Percentiles rank a stretch among this genome's conserved stretches.
These are phyloP conservation scores for Apodemia duryi DNA, from an alignment of 2,888 invertebrate species.

Conservation along the genomic window DNA sequence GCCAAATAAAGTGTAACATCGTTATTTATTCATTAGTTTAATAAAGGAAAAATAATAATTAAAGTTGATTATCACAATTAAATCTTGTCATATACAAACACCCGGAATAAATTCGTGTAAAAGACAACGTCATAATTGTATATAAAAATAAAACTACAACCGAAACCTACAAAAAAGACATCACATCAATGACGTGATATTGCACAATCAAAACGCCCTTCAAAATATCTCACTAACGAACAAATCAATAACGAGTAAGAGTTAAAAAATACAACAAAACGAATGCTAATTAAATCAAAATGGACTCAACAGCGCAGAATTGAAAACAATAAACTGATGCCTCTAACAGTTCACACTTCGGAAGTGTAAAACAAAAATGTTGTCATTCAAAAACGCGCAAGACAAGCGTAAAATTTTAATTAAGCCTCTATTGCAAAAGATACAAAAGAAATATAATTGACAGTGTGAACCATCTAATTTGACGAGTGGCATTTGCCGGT, in stretches of 20 bases:
- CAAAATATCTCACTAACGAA: conserved; percentile 25
- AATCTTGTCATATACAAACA: no score
- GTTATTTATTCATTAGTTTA: no score
- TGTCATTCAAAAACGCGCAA: conserved; percentile 36
- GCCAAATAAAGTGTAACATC: no score
- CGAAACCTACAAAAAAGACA: neutral
- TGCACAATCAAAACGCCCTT: conserved; percentile 21
- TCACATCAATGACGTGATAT: neutral
- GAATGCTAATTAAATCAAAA: conserved; percentile 56
- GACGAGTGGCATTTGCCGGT: conserved; percentile 59
- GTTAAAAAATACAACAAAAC: conserved; percentile 18
- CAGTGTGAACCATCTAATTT: conserved; percentile 66
- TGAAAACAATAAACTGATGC: conserved; percentile 47
- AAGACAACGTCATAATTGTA: neutral
- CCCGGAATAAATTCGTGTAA: no score
- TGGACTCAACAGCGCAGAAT: conserved; percentile 43
- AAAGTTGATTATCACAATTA: no score
- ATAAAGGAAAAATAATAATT: no score
- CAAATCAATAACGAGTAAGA: conserved; percentile 25
- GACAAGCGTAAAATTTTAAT: conserved; percentile 72
- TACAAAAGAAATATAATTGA: conserved; percentile 59
- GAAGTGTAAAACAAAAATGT: conserved; percentile 67
- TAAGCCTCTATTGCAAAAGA: conserved; percentile 61
- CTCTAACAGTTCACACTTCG: conserved; percentile 68
- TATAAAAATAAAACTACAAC: neutral